Conservation (phyloP, 2,888 invertebrate species). For the Melanargia galathea region DNA sequence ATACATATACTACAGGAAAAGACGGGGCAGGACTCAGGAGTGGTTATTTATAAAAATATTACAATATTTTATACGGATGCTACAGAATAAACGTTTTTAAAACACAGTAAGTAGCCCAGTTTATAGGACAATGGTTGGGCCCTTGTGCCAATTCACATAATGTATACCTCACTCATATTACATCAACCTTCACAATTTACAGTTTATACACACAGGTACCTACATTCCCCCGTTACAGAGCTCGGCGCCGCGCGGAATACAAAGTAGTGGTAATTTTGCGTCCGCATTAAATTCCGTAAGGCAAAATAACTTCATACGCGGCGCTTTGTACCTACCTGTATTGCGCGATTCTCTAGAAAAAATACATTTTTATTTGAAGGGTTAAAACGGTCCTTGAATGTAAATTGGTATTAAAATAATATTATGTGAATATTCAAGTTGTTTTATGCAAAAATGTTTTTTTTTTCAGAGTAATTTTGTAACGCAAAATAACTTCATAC, state of each 20-base stretch:
- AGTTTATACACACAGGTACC: slow-evolving; percentile 19
- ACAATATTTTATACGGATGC: neutral
- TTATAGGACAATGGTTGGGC: neutral
- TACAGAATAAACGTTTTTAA: neutral
- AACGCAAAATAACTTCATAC: too few species aligned
- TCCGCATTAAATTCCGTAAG: slow-evolving; percentile 34
- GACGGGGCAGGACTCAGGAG: too few species aligned
- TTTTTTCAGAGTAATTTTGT: slow-evolving; percentile 4
- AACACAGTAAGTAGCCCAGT: neutral
- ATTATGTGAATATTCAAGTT: slow-evolving; percentile 17
- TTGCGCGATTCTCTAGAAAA: slow-evolving; percentile 27
- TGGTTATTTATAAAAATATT: too few species aligned
- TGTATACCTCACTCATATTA: slow-evolving; percentile 4
- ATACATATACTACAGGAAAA: too few species aligned
- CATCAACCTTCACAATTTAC: slow-evolving; percentile 16
- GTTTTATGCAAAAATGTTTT: slow-evolving; percentile 1
- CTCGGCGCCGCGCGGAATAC: slow-evolving; percentile 14
- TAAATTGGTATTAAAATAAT: slow-evolving; percentile 27
- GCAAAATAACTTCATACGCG: slow-evolving; percentile 47
- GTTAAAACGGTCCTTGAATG: slow-evolving; percentile 26
- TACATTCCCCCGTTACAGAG: slow-evolving; percentile 14
- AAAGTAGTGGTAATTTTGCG: slow-evolving; percentile 18
- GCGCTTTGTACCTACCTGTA: slow-evolving; percentile 30
- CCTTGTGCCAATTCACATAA: neutral
- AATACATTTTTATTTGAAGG: slow-evolving; percentile 30